These are phyloP conservation scores for Metellina segmentata DNA, from an alignment of 2,888 invertebrate genomes.

Conservation along the genomic window DNA sequence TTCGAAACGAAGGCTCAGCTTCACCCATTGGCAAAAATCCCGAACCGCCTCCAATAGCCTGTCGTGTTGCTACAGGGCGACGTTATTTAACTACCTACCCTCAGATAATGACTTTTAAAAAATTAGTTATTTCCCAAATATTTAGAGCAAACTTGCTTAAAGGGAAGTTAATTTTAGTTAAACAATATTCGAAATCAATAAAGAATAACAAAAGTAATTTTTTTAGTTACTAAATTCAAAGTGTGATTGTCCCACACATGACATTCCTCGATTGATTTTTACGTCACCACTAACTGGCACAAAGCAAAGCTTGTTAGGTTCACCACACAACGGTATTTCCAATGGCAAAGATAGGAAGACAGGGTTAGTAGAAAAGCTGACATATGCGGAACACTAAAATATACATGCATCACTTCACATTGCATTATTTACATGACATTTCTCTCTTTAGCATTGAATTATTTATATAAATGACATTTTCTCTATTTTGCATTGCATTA, in stretches of 20 bases:
- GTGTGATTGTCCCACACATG: background rate
- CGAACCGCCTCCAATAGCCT: too few species aligned
- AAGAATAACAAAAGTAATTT: background rate
- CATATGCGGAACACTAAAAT: background rate
- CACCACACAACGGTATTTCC: background rate
- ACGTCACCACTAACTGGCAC: constrained; percentile 35
- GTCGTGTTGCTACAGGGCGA: too few species aligned
- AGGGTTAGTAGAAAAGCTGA: background rate
- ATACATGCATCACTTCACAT: background rate
- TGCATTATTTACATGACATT: constrained; percentile 16
- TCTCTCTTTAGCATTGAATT: background rate
- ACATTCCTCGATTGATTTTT: background rate
- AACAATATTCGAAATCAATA: too few species aligned
- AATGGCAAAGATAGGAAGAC: constrained; percentile 20
- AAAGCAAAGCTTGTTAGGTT: constrained; percentile 24
- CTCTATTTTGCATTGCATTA: too few species aligned
- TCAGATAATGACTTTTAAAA: too few species aligned
- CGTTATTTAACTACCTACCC: too few species aligned
- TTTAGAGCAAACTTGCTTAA: background rate
- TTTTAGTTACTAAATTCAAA: background rate
- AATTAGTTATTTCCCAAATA: too few species aligned
- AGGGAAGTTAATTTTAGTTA: background rate
- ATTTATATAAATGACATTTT: background rate
- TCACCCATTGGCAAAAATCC: too few species aligned
- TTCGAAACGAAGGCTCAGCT: too few species aligned